Evolutionary conservation across 2,113 vertebrate genomes (phyloP), one percentile per base, ranked within the genome.

Genomic region (Eclectus roratus): DNA sequence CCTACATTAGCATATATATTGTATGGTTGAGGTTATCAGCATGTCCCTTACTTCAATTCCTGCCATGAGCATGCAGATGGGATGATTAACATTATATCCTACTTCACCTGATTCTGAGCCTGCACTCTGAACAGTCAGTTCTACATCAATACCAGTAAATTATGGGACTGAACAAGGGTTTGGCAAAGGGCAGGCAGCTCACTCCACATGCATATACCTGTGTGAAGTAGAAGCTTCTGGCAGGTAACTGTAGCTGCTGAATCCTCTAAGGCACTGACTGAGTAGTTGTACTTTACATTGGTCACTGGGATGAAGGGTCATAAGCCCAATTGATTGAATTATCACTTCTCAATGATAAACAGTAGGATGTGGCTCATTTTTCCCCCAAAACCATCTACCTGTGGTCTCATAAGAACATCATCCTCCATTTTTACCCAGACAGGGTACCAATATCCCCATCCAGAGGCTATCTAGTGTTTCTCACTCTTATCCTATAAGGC

Each of bases 171-270:
- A 17, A 49, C 37, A 44, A 52, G 28, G 44, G 24, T 33, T 80
- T 76, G 46, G 21, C 71, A 63, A 66, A 66, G 46, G 46, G 50
- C 68, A 35, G 46, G 50, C 68, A 35, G 41, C 70, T 56, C 41
- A 9, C 15, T 25, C 9, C 37, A 7, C 0, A 6, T 33, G 21
- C 5, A 9, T 7, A 5, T 1, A 2, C 5, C 56, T 58, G 13
- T 13, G 24, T 18, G 39, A 84, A 66, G 43, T 7, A 23, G 41
- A 19, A 90, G 52, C 7, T 71, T 68, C 19, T 53, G n/a, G 13
- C 31, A n/a, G 31, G 39, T 33, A 25, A 31, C 24, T n/a, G 13
- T 8, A 68, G 55, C 55, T 77, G 35, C 29, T 11, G 18, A 55
- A 60, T 41, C 31, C 49, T 23, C 58, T 4, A 28, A 63, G 29